These are phyloP conservation scores for Scaptomyza montana DNA, from an alignment of 1,140 invertebrate genomes.

Conservation along the genomic window DNA sequence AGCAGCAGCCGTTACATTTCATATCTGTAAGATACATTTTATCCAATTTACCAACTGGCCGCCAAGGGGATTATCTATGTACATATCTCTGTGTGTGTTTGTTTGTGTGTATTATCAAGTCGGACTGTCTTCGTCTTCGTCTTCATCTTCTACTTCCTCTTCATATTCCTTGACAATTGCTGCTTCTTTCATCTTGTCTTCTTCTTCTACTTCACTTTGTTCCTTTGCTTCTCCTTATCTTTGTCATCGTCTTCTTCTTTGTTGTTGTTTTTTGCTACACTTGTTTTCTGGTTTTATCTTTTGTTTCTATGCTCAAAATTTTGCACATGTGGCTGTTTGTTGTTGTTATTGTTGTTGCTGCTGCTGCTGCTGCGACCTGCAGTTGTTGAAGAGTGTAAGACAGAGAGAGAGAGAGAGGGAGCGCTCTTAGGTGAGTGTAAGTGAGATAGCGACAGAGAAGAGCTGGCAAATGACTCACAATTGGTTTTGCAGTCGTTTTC, in stretches of 20 bases:
- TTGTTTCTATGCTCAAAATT: slow-evolving; percentile 80
- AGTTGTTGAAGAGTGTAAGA: slow-evolving; percentile 17
- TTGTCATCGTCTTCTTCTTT: slow-evolving; percentile 19
- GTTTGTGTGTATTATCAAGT: slow-evolving; percentile 1
- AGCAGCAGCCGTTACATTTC: slow-evolving; percentile 37
- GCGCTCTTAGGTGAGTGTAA: too few species aligned
- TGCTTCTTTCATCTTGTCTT: slow-evolving; percentile 16
- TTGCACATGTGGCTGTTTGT: slow-evolving; percentile 75
- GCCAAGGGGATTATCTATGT: slow-evolving; percentile 52
- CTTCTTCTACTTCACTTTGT: slow-evolving; percentile 1
- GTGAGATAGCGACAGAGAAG: slow-evolving; percentile 19
- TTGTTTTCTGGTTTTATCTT: slow-evolving; percentile 72
- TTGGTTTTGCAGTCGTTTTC: slow-evolving; percentile 68
- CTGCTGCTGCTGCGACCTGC: slow-evolving; percentile 50
- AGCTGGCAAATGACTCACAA: slow-evolving; percentile 71
- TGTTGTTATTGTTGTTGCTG: slow-evolving; percentile 33
- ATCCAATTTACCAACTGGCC: slow-evolving; percentile 51
- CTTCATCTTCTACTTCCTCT: not conserved
- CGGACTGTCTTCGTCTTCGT: not conserved
- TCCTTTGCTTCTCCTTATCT: slow-evolving; percentile 18
- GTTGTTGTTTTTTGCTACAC: slow-evolving; percentile 59
- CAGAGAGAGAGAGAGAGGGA: not conserved
- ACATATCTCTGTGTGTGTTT: not conserved
- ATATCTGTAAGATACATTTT: slow-evolving; percentile 57
- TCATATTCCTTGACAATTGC: not conserved